Conservation (phyloP, 92 coral and sea anemone species). For the Nematostella vectensis region DNA sequence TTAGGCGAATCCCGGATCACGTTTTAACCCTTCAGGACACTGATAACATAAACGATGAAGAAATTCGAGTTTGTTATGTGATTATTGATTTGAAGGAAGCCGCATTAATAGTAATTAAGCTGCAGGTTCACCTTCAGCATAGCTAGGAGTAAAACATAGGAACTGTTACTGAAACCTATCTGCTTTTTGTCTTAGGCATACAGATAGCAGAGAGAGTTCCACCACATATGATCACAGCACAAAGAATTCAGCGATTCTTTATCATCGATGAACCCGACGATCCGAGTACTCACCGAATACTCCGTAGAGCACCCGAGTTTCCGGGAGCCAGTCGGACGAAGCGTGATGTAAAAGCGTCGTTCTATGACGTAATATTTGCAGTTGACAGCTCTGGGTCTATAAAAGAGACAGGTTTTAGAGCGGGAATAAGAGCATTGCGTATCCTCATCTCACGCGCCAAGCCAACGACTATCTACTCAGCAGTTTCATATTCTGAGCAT, state of each 20-base stretch:
- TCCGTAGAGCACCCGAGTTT: not conserved
- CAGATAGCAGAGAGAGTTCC: slow-evolving; percentile 21
- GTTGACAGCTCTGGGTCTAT: slow-evolving; percentile 64
- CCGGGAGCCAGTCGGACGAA: not conserved
- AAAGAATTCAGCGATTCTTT: slow-evolving; percentile 37
- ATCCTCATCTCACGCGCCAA: slow-evolving; percentile 34
- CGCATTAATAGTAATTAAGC: too few relatives aligned
- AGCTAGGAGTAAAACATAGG: too few relatives aligned
- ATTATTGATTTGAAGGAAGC: too few relatives aligned
- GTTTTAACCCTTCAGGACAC: too few relatives aligned
- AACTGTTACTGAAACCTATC: too few relatives aligned
- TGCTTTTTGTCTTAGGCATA: slow-evolving; percentile 1
- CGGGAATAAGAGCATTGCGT: slow-evolving; percentile 44
- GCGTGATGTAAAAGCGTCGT: not conserved
- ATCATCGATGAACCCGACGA: slow-evolving; percentile 7
- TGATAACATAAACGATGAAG: too few relatives aligned
- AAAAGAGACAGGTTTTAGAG: slow-evolving; percentile 24
- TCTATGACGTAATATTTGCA: slow-evolving; percentile 49
- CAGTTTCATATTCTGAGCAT: slow-evolving; percentile 31
- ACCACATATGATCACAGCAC: slow-evolving; percentile 22
- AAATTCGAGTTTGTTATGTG: too few relatives aligned
- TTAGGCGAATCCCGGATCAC: too few relatives aligned
- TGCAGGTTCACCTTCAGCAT: too few relatives aligned
- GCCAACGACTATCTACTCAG: slow-evolving; percentile 37
- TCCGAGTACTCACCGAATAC: not conserved